A percentile compares a stretch with the other conserved stretches of the same genome.
phyloP scores from a whole-genome alignment of 2,113 vertebrate species.

The Lophochroa leadbeateri region DNA sequence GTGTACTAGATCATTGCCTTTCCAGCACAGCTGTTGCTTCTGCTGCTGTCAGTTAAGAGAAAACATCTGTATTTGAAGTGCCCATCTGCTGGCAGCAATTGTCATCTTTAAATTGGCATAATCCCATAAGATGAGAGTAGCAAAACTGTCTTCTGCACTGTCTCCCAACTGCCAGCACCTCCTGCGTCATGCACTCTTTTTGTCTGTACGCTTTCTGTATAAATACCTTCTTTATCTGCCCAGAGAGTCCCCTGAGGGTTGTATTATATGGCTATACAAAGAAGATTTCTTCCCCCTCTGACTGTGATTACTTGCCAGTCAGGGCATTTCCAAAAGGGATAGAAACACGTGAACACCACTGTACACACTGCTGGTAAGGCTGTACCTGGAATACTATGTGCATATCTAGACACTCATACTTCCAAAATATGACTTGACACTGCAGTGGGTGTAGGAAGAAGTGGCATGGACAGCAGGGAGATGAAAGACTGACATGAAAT shows the following conservation, averaged over 20 bases:
- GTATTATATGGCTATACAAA: neutral
- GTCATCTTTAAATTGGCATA: neutral
- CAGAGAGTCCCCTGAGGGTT: neutral
- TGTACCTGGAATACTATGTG: neutral
- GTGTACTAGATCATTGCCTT: neutral
- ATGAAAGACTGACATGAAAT: neutral
- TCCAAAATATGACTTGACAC: neutral
- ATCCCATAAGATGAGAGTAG: neutral
- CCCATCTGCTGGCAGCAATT: conserved; percentile 10
- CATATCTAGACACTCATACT: neutral
- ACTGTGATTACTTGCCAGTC: neutral
- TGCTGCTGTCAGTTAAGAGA: neutral
- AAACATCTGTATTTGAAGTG: neutral
- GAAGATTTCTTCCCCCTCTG: neutral
- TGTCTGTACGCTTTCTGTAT: accelerated
- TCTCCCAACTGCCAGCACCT: neutral
- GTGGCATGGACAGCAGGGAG: neutral
- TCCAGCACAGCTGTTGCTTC: conserved; percentile 11
- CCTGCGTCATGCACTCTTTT: neutral
- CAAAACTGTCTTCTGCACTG: neutral
- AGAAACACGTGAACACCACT: accelerated
- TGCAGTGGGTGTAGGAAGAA: neutral
- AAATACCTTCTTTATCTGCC: neutral
- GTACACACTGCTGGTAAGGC: neutral
- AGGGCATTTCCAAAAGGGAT: neutral